phyloP scores from a whole-genome alignment of 1,140 invertebrate species.

The Neodiprion virginianus region DNA sequence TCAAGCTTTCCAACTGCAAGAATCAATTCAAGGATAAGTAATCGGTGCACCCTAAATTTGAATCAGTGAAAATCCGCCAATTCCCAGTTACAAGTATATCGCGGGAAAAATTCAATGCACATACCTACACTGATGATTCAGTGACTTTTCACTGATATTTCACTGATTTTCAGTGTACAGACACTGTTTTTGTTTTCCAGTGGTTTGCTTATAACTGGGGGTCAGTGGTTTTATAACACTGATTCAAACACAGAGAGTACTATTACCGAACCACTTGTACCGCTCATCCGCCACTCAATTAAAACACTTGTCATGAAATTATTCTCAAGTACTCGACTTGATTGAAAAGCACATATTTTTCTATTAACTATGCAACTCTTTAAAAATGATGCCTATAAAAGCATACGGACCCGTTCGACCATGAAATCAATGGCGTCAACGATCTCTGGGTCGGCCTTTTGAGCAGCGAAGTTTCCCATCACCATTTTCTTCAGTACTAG shows the following conservation, averaged over 20 bases:
- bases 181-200: too few species aligned
- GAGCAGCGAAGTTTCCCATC: slow-evolving; percentile 82
- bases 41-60: background rate
- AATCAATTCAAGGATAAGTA: slow-evolving; percentile 30
- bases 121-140: background rate
- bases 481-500: slow-evolving; percentile 89
- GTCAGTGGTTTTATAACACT: background rate
- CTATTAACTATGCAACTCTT: slow-evolving; percentile 3
- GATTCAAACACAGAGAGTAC: background rate
- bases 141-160: too few species aligned
- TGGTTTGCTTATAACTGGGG: too few species aligned
- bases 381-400: slow-evolving; percentile 21
- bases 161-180: background rate
- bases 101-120: slow-evolving; percentile 12
- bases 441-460: slow-evolving; percentile 78
- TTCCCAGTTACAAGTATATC: background rate
- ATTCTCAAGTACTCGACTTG: background rate
- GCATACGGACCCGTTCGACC: slow-evolving; percentile 79
- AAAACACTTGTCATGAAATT: too few species aligned
- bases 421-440: slow-evolving; percentile 90
- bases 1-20: slow-evolving; percentile 80
- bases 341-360: slow-evolving; percentile 8
- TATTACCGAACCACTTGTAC: too few species aligned
- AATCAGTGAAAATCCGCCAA: background rate
- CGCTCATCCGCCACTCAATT: too few species aligned